phyloP scores from a whole-genome alignment of 2,888 invertebrate genomes.

The Acleris laterana region DNA sequence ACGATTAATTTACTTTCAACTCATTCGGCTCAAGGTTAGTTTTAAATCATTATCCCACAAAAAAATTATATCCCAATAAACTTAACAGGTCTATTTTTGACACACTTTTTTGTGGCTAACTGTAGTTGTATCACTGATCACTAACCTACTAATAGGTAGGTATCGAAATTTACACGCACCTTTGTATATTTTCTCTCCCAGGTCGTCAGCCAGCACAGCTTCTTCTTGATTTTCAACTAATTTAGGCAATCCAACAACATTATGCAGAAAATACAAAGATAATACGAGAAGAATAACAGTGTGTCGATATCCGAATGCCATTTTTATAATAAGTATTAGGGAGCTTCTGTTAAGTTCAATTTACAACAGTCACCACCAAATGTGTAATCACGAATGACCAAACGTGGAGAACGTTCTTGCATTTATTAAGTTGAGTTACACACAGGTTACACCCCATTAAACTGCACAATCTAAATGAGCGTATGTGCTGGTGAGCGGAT shows the following conservation, averaged over 20 bases:
- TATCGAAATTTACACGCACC: too few species aligned
- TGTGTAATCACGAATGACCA: slow-evolving; percentile 14
- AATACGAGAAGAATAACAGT: slow-evolving; percentile 43
- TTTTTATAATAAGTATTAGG: slow-evolving; percentile 2
- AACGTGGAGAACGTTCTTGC: slow-evolving; percentile 5
- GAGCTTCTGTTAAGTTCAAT: not conserved
- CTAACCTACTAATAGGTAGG: too few species aligned
- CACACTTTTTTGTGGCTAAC: too few species aligned
- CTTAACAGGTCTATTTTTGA: too few species aligned
- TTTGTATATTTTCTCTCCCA: not conserved
- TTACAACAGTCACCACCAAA: slow-evolving; percentile 3
- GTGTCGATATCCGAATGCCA: slow-evolving; percentile 39
- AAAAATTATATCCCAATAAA: too few species aligned
- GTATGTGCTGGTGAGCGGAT: slow-evolving; percentile 13
- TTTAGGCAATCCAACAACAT: slow-evolving; percentile 48
- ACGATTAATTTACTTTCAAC: too few species aligned
- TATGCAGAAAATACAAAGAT: slow-evolving; percentile 43
- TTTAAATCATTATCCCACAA: too few species aligned
- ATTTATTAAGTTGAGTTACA: slow-evolving; percentile 13
- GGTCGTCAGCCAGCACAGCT: slow-evolving; percentile 21
- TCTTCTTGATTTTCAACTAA: slow-evolving; percentile 44
- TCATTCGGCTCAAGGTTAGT: too few species aligned
- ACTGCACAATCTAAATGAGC: slow-evolving; percentile 3
- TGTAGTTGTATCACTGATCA: too few species aligned
- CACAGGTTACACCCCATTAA: not conserved